Evolutionary conservation across 2,888 invertebrate genomes (phyloP).

Genomic region (Gnatocerus cornutus): DNA sequence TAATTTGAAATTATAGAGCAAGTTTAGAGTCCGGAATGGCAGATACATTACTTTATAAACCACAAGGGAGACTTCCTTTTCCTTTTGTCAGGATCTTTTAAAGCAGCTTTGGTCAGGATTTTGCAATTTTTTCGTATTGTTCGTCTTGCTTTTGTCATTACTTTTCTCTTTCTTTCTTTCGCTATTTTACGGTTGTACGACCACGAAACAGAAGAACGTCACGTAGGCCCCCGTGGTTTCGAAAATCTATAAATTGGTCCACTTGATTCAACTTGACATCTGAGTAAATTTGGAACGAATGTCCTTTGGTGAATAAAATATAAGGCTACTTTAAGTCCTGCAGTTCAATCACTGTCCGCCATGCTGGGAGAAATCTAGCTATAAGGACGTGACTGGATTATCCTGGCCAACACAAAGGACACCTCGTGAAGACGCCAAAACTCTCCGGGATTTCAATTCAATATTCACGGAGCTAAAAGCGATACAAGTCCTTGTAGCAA

Average conservation of each 20-base stretch:
- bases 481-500: constrained; percentile 55
- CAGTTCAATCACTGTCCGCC: constrained; percentile 68
- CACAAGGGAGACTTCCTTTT: too few species aligned
- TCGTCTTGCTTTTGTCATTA: constrained; percentile 8
- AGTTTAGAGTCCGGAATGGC: too few species aligned
- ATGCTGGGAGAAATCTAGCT: constrained; percentile 56
- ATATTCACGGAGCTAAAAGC: constrained; percentile 55
- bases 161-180: constrained; percentile 33
- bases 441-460: constrained; percentile 52
- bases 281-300: constrained; percentile 65
- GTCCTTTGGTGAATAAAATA: constrained; percentile 68
- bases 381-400: constrained; percentile 60
- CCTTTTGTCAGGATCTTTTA: too few species aligned
- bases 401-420: constrained; percentile 54
- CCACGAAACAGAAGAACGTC: constrained; percentile 46
- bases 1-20: too few species aligned
- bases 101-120: too few species aligned
- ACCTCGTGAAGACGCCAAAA: constrained; percentile 53
- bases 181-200: constrained; percentile 44
- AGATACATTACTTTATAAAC: too few species aligned
- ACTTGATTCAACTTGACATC: constrained; percentile 62
- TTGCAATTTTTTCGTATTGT: not conserved
- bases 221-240: constrained; percentile 49
- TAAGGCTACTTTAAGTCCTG: constrained; percentile 64
- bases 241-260: constrained; percentile 63